Percentiles rank a stretch among this genome's conserved stretches.
Evolutionary conservation across 2,113 vertebrate species (phyloP).

Genomic region (Calyptommatus sinebrachiatus): DNA sequence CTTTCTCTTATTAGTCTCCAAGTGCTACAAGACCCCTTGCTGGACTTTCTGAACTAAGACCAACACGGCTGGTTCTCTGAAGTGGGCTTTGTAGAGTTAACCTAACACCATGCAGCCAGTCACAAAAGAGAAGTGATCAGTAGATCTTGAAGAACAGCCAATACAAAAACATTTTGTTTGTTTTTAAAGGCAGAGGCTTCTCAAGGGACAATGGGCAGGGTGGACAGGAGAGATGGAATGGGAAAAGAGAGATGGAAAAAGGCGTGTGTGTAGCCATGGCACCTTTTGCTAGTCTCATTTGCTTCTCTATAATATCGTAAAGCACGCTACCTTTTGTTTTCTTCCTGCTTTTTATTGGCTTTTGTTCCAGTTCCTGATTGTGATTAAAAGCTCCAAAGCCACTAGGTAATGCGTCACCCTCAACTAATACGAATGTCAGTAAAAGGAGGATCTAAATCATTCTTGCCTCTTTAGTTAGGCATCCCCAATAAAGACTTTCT

Average conservation of each 20-base stretch:
- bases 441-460: background rate
- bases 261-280: background rate
- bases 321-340: background rate
- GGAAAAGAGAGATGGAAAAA: background rate
- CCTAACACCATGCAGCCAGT: no score
- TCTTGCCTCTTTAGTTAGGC: background rate
- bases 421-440: background rate
- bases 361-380: background rate
- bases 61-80: no score
- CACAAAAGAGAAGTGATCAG: no score
- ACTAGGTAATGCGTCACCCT: background rate
- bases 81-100: no score
- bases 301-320: background rate
- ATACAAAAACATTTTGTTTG: no score
- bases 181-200: no score
- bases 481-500: background rate
- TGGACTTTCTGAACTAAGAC: no score
- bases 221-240: background rate
- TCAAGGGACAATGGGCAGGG: no score
- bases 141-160: no score
- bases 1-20: no score
- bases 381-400: background rate
- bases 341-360: background rate
- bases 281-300: background rate
- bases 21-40: no score